Conservation (phyloP, 2,797 vertebrate genomes). For the Melanotaenia trifasciata region DNA sequence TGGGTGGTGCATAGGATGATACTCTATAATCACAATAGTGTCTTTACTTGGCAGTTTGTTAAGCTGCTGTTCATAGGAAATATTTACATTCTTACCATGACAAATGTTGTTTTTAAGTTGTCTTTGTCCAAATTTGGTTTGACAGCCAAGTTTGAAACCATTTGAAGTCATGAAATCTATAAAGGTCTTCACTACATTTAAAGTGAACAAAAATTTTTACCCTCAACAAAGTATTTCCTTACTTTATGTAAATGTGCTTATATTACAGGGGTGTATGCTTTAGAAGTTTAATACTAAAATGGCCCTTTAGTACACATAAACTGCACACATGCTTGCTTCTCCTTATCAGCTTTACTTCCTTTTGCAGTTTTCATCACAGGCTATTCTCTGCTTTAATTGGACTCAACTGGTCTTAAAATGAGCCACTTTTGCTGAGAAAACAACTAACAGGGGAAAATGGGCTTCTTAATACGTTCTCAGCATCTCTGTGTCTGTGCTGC, state of each 20-base stretch:
- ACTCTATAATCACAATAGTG: not conserved
- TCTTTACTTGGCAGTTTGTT: too few species aligned
- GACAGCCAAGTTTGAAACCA: too few species aligned
- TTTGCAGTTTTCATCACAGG: conserved; percentile 19
- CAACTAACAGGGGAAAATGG: conserved; percentile 45
- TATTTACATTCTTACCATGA: too few species aligned
- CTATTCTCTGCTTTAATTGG: conserved; percentile 56
- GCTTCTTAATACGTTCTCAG: conserved; percentile 49
- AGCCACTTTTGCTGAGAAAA: conserved; percentile 53
- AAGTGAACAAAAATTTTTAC: not conserved
- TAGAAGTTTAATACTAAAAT: not conserved
- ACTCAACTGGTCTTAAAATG: conserved; percentile 48
- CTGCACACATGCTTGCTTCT: not conserved
- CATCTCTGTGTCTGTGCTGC: conserved; percentile 16
- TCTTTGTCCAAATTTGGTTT: too few species aligned
- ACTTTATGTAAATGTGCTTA: not conserved
- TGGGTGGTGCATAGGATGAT: not conserved
- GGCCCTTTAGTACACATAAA: conserved; percentile 1
- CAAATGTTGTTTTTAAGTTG: too few species aligned
- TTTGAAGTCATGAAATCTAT: too few species aligned
- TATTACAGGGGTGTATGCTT: not conserved
- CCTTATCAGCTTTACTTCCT: conserved; percentile 27
- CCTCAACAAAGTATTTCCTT: not conserved
- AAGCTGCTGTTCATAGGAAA: too few species aligned
- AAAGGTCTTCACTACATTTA: too few species aligned